phyloP scores from a whole-genome alignment of 2,888 invertebrate genomes.

The Euphydryas editha region DNA sequence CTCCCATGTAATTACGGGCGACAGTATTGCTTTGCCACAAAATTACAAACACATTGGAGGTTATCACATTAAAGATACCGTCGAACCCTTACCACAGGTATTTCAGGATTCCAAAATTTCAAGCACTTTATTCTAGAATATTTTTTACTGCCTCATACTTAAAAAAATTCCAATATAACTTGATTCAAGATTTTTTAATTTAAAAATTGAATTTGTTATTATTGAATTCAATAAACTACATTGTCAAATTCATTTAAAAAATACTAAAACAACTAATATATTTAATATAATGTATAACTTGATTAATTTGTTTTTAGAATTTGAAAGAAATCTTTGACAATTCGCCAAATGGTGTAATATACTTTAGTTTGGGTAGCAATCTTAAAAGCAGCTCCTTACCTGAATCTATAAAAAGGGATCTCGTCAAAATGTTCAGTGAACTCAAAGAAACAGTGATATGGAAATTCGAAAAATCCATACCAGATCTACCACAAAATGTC shows the following conservation, averaged over 20 bases:
- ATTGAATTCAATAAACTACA: too few species aligned
- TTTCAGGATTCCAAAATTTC: not conserved
- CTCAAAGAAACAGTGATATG: conserved; percentile 67
- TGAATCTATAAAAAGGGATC: conserved; percentile 45
- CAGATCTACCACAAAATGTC: conserved; percentile 67
- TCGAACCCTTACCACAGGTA: conserved; percentile 56
- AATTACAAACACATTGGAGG: conserved; percentile 61
- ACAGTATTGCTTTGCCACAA: conserved; percentile 56
- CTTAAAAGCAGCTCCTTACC: conserved; percentile 58
- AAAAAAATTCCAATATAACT: too few species aligned
- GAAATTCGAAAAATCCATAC: conserved; percentile 61
- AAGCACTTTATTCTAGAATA: too few species aligned
- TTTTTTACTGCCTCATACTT: too few species aligned
- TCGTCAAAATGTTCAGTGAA: conserved; percentile 57
- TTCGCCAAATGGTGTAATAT: conserved; percentile 64
- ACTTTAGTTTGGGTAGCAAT: conserved; percentile 70
- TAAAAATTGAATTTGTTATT: too few species aligned
- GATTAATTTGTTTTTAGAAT: conserved; percentile 47
- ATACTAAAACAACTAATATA: too few species aligned
- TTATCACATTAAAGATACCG: conserved; percentile 58
- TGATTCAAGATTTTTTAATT: too few species aligned
- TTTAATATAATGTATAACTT: not conserved
- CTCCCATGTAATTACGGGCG: conserved; percentile 60
- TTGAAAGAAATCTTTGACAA: conserved; percentile 62
- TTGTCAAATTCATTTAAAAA: not conserved